Evolutionary conservation across 1,140 invertebrate genomes (phyloP).

Genomic region (Heliconius himera): DNA sequence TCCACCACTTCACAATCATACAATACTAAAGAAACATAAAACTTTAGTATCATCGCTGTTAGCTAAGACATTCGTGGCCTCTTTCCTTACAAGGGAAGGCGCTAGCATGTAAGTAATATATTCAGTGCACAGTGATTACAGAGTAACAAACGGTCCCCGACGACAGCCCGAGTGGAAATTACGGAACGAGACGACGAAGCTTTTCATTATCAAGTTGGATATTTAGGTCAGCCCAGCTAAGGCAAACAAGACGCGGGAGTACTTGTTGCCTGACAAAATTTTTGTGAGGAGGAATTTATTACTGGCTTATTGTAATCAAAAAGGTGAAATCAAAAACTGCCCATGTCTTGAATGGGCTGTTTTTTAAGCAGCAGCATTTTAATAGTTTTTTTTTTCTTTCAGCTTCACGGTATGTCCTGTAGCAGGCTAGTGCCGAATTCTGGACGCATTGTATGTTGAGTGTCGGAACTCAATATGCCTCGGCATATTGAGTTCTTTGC

Average conservation of each 20-base stretch:
- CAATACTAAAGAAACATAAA: not conserved
- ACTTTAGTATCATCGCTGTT: not conserved
- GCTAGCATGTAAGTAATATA: constrained; percentile 52
- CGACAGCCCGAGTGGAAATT: constrained; percentile 66
- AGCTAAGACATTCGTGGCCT: constrained; percentile 17
- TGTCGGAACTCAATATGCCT: no score
- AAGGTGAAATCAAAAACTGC: not conserved
- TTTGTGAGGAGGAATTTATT: constrained; percentile 37
- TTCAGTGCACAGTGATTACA: constrained; percentile 67
- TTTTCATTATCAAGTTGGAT: constrained; percentile 77
- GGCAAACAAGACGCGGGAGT: constrained; percentile 57
- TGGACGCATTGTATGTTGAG: no score
- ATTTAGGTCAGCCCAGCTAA: constrained; percentile 68
- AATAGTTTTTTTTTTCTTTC: not conserved
- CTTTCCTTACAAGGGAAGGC: constrained; percentile 24
- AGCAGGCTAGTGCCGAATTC: no score
- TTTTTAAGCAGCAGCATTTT: not conserved
- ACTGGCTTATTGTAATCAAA: constrained; percentile 31
- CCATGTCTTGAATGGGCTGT: not conserved
- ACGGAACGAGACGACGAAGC: constrained; percentile 56
- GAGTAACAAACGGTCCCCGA: constrained; percentile 63
- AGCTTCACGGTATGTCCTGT: no score
- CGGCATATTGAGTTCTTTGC: no score
- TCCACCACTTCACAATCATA: not conserved
- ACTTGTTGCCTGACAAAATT: constrained; percentile 40